phyloP scores from a whole-genome alignment of 2,797 vertebrate species.

The Hypotaenidia okinawae region DNA sequence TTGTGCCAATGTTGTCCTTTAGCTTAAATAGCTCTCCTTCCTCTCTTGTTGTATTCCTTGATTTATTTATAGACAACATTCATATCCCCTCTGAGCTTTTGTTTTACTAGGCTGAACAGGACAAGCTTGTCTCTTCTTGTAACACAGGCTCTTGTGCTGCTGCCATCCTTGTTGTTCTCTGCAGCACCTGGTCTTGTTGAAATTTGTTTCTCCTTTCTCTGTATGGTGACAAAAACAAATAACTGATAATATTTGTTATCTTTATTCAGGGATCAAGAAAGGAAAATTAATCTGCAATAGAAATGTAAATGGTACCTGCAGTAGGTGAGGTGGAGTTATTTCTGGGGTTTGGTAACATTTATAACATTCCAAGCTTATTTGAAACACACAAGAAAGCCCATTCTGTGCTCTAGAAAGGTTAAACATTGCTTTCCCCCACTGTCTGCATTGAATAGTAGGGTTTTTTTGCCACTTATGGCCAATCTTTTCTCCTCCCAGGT shows the following conservation, averaged over 20 bases:
- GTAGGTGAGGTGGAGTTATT: not conserved
- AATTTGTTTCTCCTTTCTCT: not conserved
- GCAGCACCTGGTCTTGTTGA: not conserved
- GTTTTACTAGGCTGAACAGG: slow-evolving; percentile 17
- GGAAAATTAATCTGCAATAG: not conserved
- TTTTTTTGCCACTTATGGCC: not conserved
- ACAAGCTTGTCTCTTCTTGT: not conserved
- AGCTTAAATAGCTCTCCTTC: slow-evolving; percentile 51
- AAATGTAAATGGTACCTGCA: not conserved
- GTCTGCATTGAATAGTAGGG: rapidly evolving
- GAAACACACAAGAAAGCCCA: not conserved
- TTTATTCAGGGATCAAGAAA: not conserved
- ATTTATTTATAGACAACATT: slow-evolving; percentile 58
- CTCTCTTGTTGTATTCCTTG: slow-evolving; percentile 31
- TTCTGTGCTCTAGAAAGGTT: not conserved
- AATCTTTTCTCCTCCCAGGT: not conserved
- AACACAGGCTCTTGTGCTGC: not conserved
- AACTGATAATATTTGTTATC: not conserved
- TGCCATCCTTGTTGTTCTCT: not conserved
- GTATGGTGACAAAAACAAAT: not conserved
- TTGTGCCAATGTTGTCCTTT: slow-evolving; percentile 28
- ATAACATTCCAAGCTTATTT: not conserved
- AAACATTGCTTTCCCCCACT: not conserved
- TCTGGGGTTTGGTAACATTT: not conserved
- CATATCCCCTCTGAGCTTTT: slow-evolving; percentile 8